These are phyloP conservation scores for Ceuthmochares aereus DNA, from an alignment of 2,113 vertebrate genomes.

Conservation along the genomic window DNA sequence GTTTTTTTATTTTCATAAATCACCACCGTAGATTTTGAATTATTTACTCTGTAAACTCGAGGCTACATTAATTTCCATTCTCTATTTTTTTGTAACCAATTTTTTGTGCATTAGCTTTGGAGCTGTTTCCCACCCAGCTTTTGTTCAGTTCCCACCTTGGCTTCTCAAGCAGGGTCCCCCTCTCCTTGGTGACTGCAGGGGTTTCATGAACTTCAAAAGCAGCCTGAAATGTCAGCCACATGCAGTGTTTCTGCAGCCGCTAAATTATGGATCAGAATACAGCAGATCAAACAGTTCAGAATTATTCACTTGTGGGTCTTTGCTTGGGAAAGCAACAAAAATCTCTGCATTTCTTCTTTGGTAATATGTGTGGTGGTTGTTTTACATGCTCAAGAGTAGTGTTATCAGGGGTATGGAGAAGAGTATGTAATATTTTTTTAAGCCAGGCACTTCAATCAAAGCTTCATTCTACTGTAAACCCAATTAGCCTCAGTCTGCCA, in stretches of 20 bases:
- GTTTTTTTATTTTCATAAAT: conserved; percentile 43
- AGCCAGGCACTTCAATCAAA: conserved; percentile 56
- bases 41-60: background rate
- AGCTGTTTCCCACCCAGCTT: background rate
- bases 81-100: background rate
- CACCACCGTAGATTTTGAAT: background rate
- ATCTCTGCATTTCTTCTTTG: background rate
- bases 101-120: background rate
- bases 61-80: background rate
- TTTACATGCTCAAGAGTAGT: conserved; percentile 36
- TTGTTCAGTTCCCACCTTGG: background rate
- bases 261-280: conserved; percentile 48
- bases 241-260: background rate
- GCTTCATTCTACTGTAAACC: conserved; percentile 57
- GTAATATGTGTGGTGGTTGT: conserved; percentile 25
- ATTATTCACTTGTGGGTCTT: conserved; percentile 40
- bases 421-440: background rate
- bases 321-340: conserved; percentile 38
- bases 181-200: background rate
- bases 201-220: background rate
- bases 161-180: background rate
- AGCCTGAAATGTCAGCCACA: background rate
- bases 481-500: conserved; percentile 46
- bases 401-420: background rate
- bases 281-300: conserved; percentile 33